A percentile compares a stretch with the other conserved stretches of the same genome.
Conservation (phyloP, 2,888 invertebrate genomes). For the Temnothorax unifasciatus region DNA sequence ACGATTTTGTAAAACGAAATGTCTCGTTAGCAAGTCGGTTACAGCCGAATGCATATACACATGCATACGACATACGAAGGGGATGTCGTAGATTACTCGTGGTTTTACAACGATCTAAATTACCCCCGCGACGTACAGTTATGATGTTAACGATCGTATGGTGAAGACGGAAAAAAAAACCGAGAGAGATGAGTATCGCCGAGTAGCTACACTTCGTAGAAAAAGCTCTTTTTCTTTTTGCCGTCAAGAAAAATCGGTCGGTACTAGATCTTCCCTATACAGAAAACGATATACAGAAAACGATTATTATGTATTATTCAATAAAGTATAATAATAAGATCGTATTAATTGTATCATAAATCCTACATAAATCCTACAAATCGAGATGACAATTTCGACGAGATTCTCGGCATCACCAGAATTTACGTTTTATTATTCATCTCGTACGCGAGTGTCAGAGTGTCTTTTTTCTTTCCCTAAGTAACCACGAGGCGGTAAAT, state of each 20-base stretch:
- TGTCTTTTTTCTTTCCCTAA: constrained; percentile 53
- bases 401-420: not conserved
- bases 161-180: constrained; percentile 44
- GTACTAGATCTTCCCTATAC: not conserved
- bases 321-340: not conserved
- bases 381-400: constrained; percentile 21
- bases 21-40: constrained; percentile 84
- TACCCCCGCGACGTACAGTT: constrained; percentile 81
- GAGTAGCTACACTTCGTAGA: not conserved
- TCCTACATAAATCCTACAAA: not conserved
- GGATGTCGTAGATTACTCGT: constrained; percentile 73
- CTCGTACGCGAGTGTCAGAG: constrained; percentile 52
- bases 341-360: not conserved
- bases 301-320: not conserved
- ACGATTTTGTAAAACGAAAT: constrained; percentile 85
- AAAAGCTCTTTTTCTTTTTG: not conserved
- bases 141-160: constrained; percentile 83
- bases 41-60: constrained; percentile 65
- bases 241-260: not conserved
- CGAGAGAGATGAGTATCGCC: not conserved
- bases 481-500: constrained; percentile 72
- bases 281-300: not conserved
- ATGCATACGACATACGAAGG: constrained; percentile 40
- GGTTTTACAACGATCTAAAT: constrained; percentile 85
- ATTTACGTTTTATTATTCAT: not conserved